Conservation (phyloP, 1,140 invertebrate genomes). For the Heliothis subflexa region DNA sequence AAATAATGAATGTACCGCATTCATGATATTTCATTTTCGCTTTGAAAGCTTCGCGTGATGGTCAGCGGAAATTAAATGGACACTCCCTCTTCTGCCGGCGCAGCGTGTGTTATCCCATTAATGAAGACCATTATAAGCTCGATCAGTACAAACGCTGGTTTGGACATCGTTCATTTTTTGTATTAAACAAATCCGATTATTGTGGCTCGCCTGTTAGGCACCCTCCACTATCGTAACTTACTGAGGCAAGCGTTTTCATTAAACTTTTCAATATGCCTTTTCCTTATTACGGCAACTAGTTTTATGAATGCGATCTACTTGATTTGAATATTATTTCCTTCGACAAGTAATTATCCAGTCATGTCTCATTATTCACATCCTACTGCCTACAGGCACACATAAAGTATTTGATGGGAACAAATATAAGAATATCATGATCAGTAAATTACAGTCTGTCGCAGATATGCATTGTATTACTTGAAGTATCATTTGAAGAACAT, state of each 20-base stretch:
- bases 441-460: conserved; percentile 7
- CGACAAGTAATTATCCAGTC: conserved; percentile 26
- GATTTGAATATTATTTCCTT: conserved; percentile 36
- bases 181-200: conserved; percentile 19
- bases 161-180: conserved; percentile 1
- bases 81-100: conserved; percentile 62
- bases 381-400: conserved; percentile 4
- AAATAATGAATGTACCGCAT: too few relatives aligned
- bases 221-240: conserved; percentile 22
- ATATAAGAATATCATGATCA: conserved; percentile 1
- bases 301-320: conserved; percentile 28
- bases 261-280: background rate
- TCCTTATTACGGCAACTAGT: conserved; percentile 8
- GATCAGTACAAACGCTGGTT: background rate
- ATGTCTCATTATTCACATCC: conserved; percentile 35
- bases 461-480: background rate
- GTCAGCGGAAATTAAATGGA: conserved; percentile 74
- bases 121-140: conserved; percentile 16
- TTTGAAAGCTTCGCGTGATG: conserved; percentile 46
- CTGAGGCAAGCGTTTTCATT: conserved; percentile 10
- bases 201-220: background rate
- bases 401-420: conserved; percentile 17
- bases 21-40: background rate
- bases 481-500: conserved; percentile 5
- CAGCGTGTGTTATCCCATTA: conserved; percentile 20